Conservation (phyloP, 1,140 invertebrate genomes). For the Nasonia longicornis region DNA sequence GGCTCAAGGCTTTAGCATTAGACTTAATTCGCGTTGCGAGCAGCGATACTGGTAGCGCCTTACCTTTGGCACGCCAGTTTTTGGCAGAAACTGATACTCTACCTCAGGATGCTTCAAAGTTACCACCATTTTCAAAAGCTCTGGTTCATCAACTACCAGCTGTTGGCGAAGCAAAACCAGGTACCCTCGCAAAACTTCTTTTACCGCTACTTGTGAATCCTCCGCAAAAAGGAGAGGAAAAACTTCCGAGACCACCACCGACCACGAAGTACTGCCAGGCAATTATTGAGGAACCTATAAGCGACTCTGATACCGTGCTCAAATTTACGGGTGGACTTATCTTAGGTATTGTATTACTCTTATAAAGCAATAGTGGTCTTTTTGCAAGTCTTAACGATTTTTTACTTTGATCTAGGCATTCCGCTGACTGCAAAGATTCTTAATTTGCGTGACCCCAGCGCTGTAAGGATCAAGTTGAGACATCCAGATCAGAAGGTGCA, state of each 20-base stretch:
- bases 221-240: slow-evolving; percentile 62
- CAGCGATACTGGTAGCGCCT: slow-evolving; percentile 73
- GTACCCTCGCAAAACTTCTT: slow-evolving; percentile 82
- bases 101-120: slow-evolving; percentile 61
- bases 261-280: slow-evolving; percentile 75
- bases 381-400: background rate
- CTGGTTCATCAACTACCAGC: slow-evolving; percentile 83
- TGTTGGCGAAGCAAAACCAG: slow-evolving; percentile 87
- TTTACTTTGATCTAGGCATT: slow-evolving; percentile 70
- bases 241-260: slow-evolving; percentile 63
- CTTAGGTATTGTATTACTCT: slow-evolving; percentile 60
- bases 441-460: slow-evolving; percentile 79
- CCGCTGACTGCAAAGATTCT: slow-evolving; percentile 87
- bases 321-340: slow-evolving; percentile 95
- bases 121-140: slow-evolving; percentile 79
- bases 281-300: slow-evolving; percentile 86
- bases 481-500: slow-evolving; percentile 93
- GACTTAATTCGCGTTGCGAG: slow-evolving; percentile 83
- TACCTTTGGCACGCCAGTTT: slow-evolving; percentile 76
- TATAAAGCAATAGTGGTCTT: background rate
- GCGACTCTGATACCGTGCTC: slow-evolving; percentile 85
- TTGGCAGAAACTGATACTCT: slow-evolving; percentile 73
- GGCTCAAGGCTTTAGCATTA: slow-evolving; percentile 85
- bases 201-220: slow-evolving; percentile 78
- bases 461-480: slow-evolving; percentile 85